Base-by-base conservation (phyloP, 2,888 invertebrate genomes). In the Pecten maximus region DNA sequence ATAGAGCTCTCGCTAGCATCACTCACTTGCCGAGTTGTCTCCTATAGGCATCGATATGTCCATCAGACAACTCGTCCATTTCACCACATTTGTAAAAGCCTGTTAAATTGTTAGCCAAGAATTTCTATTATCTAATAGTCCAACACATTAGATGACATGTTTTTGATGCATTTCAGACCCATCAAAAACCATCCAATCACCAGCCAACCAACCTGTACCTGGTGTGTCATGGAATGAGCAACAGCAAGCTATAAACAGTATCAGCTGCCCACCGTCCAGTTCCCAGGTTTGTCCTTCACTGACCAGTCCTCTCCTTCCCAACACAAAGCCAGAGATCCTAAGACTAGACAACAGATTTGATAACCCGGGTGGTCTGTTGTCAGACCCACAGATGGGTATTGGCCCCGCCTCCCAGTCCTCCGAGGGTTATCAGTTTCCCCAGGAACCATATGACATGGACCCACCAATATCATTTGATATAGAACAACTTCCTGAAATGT, bases 221-320 rank as follows among this genome's bases (percentile, higher is more conserved):
- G 39, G 10, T 40, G 50, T 89, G 48, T 48, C 40, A 40, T 86
- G 88, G 40, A 40, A 50, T 39, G 40, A 74, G 12, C 39, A 40
- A 23, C 89, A 40, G 23, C 40, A 40, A 40, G 40, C 40, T 19
- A 40, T 28, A 40, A 16, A 86, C 40, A 74, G 44, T 44, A 44
- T 74, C 23, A 40, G 44, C 23, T 19, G 12, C 4, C 39, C 50
- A n/a, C 48, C 87, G 23, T 39, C 35, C 39, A 89, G 87, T 35
- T 89, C 89, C 4, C 48, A 87, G 39, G n/a, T 40, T 10, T 89
- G 48, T 40, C 50, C 87, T 23, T 86, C 50, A 35, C 48, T 89
- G 50, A 50, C 87, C 60, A 89, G 89, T 54, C 89, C 89, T 15
- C 60, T 89, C 19, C 60, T 87, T 8, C 19, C 48, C 50, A 89